Percentiles rank a stretch among this genome's conserved stretches.
phyloP scores from a whole-genome alignment of 2,113 vertebrate genomes.

The Pionites leucogaster region DNA sequence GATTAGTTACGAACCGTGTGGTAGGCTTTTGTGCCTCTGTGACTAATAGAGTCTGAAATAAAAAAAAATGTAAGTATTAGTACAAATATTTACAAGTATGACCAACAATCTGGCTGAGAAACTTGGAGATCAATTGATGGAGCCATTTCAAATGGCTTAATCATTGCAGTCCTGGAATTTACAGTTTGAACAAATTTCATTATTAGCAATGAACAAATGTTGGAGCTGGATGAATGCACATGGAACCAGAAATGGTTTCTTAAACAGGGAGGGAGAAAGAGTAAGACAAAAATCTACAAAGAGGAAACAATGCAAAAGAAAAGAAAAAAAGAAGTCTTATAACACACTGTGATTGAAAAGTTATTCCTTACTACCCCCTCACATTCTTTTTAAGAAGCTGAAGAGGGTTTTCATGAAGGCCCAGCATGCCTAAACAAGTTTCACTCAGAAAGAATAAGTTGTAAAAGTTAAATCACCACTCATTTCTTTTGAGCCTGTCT shows the following conservation, averaged over 20 bases:
- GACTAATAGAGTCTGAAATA: not conserved
- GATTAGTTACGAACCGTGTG: not conserved
- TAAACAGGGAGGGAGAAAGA: conserved; percentile 1
- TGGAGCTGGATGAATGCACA: conserved; percentile 41
- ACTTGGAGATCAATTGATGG: not conserved
- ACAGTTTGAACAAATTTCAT: conserved; percentile 39
- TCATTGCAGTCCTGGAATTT: conserved; percentile 33
- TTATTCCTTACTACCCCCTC: conserved; percentile 31
- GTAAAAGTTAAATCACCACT: conserved; percentile 58
- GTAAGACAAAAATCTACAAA: conserved; percentile 31
- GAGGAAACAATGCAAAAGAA: conserved; percentile 29
- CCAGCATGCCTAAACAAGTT: conserved; percentile 66
- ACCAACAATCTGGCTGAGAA: not conserved
- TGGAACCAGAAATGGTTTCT: conserved; percentile 10
- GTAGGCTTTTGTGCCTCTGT: not conserved
- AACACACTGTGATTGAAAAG: conserved; percentile 48
- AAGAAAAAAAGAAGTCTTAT: not conserved
- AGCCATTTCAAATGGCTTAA: conserved; percentile 18
- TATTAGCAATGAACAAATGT: conserved; percentile 40
- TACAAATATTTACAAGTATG: not conserved
- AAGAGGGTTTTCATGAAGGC: conserved; percentile 60
- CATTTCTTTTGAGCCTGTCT: conserved; percentile 56
- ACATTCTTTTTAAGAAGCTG: conserved; percentile 54
- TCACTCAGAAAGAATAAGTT: conserved; percentile 64
- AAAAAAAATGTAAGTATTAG: not conserved